Base-by-base conservation (phyloP, 2,888 invertebrate genomes). In the Agonopterix alstromeriana region DNA sequence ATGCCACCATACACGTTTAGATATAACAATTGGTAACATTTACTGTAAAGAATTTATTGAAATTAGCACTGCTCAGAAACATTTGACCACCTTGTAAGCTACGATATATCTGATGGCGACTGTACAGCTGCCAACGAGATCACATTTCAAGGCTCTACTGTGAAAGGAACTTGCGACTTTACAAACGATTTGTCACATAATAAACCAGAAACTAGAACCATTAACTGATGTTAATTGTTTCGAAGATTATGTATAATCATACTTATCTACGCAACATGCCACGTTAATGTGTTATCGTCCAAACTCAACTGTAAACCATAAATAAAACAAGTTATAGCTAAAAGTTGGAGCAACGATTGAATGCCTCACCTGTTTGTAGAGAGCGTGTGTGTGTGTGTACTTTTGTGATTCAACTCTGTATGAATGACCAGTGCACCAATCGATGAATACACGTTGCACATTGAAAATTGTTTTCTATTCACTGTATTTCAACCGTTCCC, bases 61-160 rank as follows among this genome's bases (percentile, higher is more conserved):
- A n/a, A n/a, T n/a, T n/a, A n/a, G n/a, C n/a, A n/a, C n/a, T n/a
- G n/a, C n/a, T n/a, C n/a, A n/a, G n/a, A n/a, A n/a, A n/a, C n/a
- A n/a, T n/a, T n/a, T n/a, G n/a, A n/a, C n/a, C n/a, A n/a, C n/a
- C n/a, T n/a, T n/a, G n/a, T n/a, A n/a, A n/a, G n/a, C n/a, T n/a
- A n/a, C n/a, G n/a, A n/a, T n/a, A n/a, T n/a, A n/a, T n/a, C n/a
- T n/a, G n/a, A n/a, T n/a, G n/a, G n/a, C n/a, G n/a, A n/a, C n/a
- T n/a, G n/a, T n/a, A n/a, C 71, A 69, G 70, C 72, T 77, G 74
- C 65, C 73, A 69, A 68, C 58, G 58, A 73, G 69, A 77, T 66
- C 70, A 65, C 58, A 56, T 67, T 73, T 81, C 83, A 82, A 82
- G 83, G 82, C 70, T 68, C 56, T 58, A 60, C 70, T 77, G 77